Conservation (phyloP, 2,797 vertebrate genomes). For the Thamnophis elegans region DNA sequence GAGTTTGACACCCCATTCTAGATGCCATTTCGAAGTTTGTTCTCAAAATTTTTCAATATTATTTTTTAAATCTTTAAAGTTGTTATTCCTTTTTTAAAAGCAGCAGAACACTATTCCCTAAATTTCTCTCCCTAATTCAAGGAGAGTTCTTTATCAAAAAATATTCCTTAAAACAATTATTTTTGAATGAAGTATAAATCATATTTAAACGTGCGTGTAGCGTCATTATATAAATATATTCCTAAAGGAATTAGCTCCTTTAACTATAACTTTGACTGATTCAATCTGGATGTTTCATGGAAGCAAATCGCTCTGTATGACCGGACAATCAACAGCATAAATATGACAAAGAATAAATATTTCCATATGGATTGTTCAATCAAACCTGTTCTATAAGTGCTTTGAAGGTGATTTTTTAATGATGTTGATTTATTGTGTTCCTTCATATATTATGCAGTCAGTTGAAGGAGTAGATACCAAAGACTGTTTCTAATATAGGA, state of each 20-base stretch:
- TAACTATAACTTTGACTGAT: neutral
- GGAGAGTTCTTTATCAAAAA: neutral
- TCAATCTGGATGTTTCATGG: neutral
- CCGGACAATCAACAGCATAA: neutral
- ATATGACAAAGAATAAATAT: conserved; percentile 29
- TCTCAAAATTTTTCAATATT: neutral
- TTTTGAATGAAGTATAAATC: neutral
- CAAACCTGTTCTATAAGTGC: conserved; percentile 46
- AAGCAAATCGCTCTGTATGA: conserved; percentile 44
- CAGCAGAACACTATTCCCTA: neutral
- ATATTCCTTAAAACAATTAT: neutral
- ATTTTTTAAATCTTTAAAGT: neutral
- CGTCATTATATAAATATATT: conserved; percentile 22
- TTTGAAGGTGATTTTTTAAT: conserved; percentile 39
- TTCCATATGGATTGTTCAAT: conserved; percentile 51
- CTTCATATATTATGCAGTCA: conserved; percentile 32
- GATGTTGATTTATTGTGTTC: conserved; percentile 56
- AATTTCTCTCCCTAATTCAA: conserved; percentile 1
- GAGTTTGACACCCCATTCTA: too few relatives aligned
- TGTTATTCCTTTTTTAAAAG: neutral
- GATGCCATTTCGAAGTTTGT: neutral
- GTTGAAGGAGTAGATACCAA: conserved; percentile 18
- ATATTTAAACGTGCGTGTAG: conserved; percentile 7
- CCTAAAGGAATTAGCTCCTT: neutral
- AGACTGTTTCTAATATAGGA: conserved; percentile 12